A percentile compares a stretch with the other conserved stretches of the same genome.
Evolutionary conservation across 2,797 vertebrate genomes (phyloP).

Genomic region (Labroides dimidiatus): DNA sequence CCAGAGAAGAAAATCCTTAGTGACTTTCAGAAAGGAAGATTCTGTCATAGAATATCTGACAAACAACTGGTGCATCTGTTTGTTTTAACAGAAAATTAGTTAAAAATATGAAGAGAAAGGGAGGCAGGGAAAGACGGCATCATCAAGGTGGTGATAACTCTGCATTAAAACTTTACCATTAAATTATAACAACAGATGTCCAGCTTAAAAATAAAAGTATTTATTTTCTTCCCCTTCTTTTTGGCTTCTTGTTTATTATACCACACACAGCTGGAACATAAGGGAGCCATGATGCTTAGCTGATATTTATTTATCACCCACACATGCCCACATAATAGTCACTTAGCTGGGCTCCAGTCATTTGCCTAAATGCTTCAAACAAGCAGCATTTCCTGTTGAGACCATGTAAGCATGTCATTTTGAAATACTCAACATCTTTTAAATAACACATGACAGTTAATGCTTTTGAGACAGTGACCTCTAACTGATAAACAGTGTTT

Average conservation of each 20-base stretch:
- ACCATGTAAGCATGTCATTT: conserved; percentile 12
- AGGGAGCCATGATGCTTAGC: conserved; percentile 41
- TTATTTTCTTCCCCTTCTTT: background rate
- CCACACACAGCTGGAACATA: conserved; percentile 11
- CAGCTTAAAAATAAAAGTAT: background rate
- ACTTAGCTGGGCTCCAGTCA: conserved; percentile 38
- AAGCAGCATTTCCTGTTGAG: conserved; percentile 8
- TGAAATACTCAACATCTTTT: background rate
- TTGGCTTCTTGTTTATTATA: conserved; percentile 20
- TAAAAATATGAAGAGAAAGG: background rate
- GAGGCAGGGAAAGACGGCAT: too few species aligned
- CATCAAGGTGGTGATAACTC: background rate
- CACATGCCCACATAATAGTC: conserved; percentile 43
- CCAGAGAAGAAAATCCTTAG: too few species aligned
- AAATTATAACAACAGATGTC: background rate
- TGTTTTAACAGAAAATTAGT: too few species aligned
- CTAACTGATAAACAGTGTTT: conserved; percentile 21
- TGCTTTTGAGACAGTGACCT: conserved; percentile 38
- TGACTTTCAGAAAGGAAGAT: too few species aligned
- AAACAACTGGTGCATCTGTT: conserved; percentile 7
- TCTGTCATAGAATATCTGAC: background rate
- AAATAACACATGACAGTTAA: conserved; percentile 18
- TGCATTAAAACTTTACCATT: background rate
- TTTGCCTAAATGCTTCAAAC: conserved; percentile 38
- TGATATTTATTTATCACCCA: conserved; percentile 55